A percentile compares a stretch with the other conserved stretches of the same genome.
Conservation (phyloP, 2,888 invertebrate genomes). For the Eustalomyia histrio region DNA sequence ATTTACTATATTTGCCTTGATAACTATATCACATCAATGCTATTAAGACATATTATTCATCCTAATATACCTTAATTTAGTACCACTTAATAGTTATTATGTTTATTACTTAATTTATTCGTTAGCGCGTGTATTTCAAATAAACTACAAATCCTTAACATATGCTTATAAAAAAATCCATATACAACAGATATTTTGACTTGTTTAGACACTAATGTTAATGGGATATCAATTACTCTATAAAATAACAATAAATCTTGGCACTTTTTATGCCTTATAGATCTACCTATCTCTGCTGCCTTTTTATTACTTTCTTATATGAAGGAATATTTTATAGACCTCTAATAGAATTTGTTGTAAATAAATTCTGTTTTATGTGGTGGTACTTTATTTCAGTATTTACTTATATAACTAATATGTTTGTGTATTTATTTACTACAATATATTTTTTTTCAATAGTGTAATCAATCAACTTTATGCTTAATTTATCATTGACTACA, state of each 20-base stretch:
- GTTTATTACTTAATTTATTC: neutral
- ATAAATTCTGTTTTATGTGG: conserved; percentile 18
- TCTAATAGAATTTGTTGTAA: conserved; percentile 10
- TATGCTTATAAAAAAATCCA: conserved; percentile 6
- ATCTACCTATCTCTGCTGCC: neutral
- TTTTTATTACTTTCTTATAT: conserved; percentile 6
- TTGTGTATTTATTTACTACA: conserved; percentile 7
- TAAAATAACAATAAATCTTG: conserved; percentile 44
- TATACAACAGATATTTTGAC: neutral
- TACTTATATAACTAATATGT: neutral
- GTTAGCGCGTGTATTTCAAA: neutral
- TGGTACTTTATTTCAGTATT: neutral
- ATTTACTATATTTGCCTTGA: no score
- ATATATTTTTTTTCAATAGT: neutral
- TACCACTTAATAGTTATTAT: no score
- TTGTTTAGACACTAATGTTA: conserved; percentile 9
- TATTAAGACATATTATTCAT: no score
- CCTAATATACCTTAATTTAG: no score
- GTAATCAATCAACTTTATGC: conserved; percentile 47
- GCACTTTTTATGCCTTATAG: neutral
- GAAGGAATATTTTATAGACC: neutral
- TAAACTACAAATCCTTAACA: conserved; percentile 28
- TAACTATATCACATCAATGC: no score
- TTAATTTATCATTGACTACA: conserved; percentile 46
- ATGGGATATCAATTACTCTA: conserved; percentile 10